Evolutionary conservation across 2,113 vertebrate species (phyloP), one percentile per base, ranked within the genome.

Genomic region (Zosterops pallidus): DNA sequence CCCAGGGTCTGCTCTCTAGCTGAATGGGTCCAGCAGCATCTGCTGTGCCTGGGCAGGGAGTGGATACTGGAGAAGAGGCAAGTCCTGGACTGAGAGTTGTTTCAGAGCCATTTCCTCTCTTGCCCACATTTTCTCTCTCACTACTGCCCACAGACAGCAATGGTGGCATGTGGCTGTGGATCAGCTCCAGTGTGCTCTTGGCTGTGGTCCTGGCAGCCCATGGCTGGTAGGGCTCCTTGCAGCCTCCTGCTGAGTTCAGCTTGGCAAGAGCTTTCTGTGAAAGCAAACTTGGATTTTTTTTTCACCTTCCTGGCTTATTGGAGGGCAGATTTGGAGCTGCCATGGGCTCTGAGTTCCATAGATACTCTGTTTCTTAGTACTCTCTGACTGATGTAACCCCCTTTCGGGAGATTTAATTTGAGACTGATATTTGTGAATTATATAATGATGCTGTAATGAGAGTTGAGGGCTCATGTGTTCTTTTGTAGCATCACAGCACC

Each of bases 401-500:
- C 49, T 59, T 76, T 49, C 67, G 46, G n/a, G 5, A 71, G 53
- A 52, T 94, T 84, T 76, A 88, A 81, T 81, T 91, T 71, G 50
- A 79, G 83, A 10, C 29, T 60, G 85, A 11, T 91, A 63, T 83
- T 93, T 78, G 46, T 87, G 72, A 90, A 76, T 92, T 83, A 72
- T 46, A 47, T 91, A 83, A 85, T 82, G 69, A 76, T 72, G 53
- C 64, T 41, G 20, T 88, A 75, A 94, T 88, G 72, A 63, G 53
- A 91, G 64, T 35, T 9, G 75, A 56, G 82, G 47, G 69, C 49
- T 77, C 24, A 10, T 9, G 21, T 82, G 63, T 91, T 91, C 78
- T 94, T 91, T 80, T 59, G 67, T 94, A 85, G 78, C 53, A 42
- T 74, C 57, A 89, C 39, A 78, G 77, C 83, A 50, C 59, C 74